Conservation (phyloP, 2,888 invertebrate genomes). For the Rhimphoctona megacephalus region DNA sequence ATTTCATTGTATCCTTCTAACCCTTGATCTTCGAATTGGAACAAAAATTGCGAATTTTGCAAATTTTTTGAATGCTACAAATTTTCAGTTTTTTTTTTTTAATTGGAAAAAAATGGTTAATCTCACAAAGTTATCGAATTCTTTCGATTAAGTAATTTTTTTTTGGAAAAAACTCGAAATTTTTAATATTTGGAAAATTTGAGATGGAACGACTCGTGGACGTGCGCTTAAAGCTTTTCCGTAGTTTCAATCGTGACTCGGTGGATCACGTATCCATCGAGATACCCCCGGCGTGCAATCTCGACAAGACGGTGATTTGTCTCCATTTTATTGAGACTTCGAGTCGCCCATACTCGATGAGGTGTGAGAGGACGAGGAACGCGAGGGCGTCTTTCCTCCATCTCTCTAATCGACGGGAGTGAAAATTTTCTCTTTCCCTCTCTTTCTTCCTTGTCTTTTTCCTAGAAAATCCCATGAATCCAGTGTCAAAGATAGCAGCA, state of each 20-base stretch:
- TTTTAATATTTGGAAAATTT: neutral
- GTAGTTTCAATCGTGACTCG: constrained; percentile 30
- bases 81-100: no score
- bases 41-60: neutral
- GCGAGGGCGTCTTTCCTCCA: constrained; percentile 35
- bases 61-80: no score
- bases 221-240: constrained; percentile 1
- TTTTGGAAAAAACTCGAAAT: neutral
- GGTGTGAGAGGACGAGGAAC: constrained; percentile 48
- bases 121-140: neutral
- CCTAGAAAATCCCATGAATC: constrained; percentile 18
- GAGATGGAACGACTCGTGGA: constrained; percentile 12
- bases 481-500: constrained; percentile 1
- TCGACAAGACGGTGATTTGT: constrained; percentile 79
- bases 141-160: neutral
- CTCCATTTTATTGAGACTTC: constrained; percentile 81
- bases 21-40: no score
- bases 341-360: constrained; percentile 82
- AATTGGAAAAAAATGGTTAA: no score
- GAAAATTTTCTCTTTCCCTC: constrained; percentile 15
- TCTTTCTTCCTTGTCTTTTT: neutral
- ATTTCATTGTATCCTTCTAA: no score
- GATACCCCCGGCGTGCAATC: constrained; percentile 76
- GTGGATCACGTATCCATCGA: constrained; percentile 53
- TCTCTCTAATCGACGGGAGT: constrained; percentile 36